Evolutionary conservation across 2,113 vertebrate species (phyloP).

Genomic region (Hepsetus odoe): DNA sequence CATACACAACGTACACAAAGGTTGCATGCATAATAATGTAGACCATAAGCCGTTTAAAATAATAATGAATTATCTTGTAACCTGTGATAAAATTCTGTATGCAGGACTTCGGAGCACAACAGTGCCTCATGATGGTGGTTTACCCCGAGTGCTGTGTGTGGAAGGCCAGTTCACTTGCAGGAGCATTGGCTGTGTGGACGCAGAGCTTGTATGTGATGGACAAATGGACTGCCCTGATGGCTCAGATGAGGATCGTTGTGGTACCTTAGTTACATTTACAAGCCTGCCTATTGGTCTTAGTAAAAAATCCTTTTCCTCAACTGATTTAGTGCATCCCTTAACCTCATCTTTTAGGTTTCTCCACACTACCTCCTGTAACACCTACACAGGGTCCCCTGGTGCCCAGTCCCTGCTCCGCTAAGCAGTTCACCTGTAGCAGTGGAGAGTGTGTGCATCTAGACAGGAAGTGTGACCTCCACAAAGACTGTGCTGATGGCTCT

Average conservation of each 20-base stretch:
- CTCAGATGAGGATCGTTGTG: constrained; percentile 80
- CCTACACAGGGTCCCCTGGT: constrained; percentile 49
- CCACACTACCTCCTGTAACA: constrained; percentile 35
- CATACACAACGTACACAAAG: too few relatives aligned
- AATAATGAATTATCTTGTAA: background rate
- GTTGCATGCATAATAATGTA: background rate
- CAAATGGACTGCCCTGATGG: constrained; percentile 78
- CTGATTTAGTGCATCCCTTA: background rate
- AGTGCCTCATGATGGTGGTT: constrained; percentile 48
- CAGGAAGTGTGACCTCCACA: constrained; percentile 78
- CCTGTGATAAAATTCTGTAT: background rate
- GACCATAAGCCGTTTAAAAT: too few relatives aligned
- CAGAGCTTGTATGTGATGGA: constrained; percentile 76
- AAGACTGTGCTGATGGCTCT: constrained; percentile 81
- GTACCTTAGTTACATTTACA: constrained; percentile 61
- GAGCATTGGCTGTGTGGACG: constrained; percentile 77
- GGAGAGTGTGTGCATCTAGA: constrained; percentile 82
- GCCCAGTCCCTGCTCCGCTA: constrained; percentile 76
- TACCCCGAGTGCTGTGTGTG: constrained; percentile 71
- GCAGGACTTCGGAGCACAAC: constrained; percentile 52
- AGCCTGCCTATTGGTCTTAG: background rate
- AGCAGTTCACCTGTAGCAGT: constrained; percentile 80
- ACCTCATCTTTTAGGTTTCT: constrained; percentile 52
- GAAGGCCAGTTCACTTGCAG: constrained; percentile 76
- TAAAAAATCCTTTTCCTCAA: background rate